Base-by-base conservation (phyloP, 2,888 invertebrate genomes). In the Mythimna lalbum region DNA sequence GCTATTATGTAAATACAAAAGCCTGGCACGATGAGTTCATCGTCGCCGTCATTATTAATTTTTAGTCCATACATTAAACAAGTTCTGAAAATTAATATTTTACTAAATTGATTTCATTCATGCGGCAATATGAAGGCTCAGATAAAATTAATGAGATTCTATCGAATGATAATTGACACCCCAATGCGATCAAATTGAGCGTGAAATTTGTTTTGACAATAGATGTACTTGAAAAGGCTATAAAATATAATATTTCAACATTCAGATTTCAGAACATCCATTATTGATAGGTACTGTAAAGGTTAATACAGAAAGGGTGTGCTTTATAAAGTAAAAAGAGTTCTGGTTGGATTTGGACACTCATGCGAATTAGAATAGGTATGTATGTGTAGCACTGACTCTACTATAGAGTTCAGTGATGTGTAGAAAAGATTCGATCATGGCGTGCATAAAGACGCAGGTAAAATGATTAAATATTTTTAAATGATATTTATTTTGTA, bases 151-250 rank as follows among this genome's bases (percentile, higher is more conserved):
- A 73, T 60, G 60, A 60, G 49, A 64, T 55, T 70, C 43, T 59
- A 49, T 73, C n/a, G 17, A 55, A 60, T 31, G 4, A 31, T 53
- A 53, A 73, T 64, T 73, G 59, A 59, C n/a, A 27, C 47, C 21
- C 39, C 36, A 55, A 64, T 64, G 12, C 27, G n/a, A 70, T 70
- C 21, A 55, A 61, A 52, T 71, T 70, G 31, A 59, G 31, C 39
- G 31, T 69, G 36, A 50, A 69, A 57, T 70, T 62, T n/a, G n/a
- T 71, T 70, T 70, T 43, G 59, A 52, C 9, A 70, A 70, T 52
- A 23, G 23, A 70, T 23, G 9, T 39, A 39, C 23, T 23, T 19
- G 4, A 5, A 36, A 5, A 63, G 23, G 14, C 33, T 52, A 19
- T 43, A 5, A 33, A 33, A 33, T 39, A 49, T 21, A 21, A 36